Conservation (phyloP, 2,888 invertebrate genomes). For the Ectemnius cavifrons region DNA sequence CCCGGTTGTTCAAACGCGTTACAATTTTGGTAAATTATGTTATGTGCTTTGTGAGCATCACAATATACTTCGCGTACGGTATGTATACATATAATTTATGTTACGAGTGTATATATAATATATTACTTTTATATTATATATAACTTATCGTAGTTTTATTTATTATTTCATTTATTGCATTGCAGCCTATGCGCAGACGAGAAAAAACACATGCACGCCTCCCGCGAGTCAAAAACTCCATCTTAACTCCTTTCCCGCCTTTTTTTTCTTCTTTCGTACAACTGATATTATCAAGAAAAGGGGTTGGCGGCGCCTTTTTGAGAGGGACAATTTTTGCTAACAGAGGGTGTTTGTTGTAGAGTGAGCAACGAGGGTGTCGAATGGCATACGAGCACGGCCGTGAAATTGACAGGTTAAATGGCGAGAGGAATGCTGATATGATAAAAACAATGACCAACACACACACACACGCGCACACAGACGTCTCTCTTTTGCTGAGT, state of each 20-base stretch:
- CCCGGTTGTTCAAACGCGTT: slow-evolving; percentile 64
- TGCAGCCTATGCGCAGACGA: slow-evolving; percentile 75
- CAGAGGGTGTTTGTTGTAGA: too few species aligned
- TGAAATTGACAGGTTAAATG: slow-evolving; percentile 69
- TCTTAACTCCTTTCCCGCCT: not conserved
- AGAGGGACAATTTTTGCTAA: too few species aligned
- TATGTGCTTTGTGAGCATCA: slow-evolving; percentile 77
- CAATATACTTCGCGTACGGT: slow-evolving; percentile 62
- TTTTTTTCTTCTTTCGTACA: slow-evolving; percentile 53
- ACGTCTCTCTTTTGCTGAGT: too few species aligned
- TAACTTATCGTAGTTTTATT: too few species aligned
- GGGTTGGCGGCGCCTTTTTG: slow-evolving; percentile 24
- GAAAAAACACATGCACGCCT: slow-evolving; percentile 59
- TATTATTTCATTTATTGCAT: slow-evolving; percentile 67
- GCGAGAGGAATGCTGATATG: slow-evolving; percentile 69
- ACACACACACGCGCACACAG: too few species aligned
- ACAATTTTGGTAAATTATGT: slow-evolving; percentile 73
- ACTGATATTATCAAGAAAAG: slow-evolving; percentile 65
- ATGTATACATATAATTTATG: too few species aligned
- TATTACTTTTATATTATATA: too few species aligned
- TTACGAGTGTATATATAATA: too few species aligned
- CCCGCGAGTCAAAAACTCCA: too few species aligned
- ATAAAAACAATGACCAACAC: slow-evolving; percentile 59
- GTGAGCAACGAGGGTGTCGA: too few species aligned
- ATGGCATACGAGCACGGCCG: slow-evolving; percentile 62